A percentile compares a stretch with the other conserved stretches of the same genome.
Evolutionary conservation across 2,888 invertebrate species (phyloP).

Genomic region (Idaea aversata): DNA sequence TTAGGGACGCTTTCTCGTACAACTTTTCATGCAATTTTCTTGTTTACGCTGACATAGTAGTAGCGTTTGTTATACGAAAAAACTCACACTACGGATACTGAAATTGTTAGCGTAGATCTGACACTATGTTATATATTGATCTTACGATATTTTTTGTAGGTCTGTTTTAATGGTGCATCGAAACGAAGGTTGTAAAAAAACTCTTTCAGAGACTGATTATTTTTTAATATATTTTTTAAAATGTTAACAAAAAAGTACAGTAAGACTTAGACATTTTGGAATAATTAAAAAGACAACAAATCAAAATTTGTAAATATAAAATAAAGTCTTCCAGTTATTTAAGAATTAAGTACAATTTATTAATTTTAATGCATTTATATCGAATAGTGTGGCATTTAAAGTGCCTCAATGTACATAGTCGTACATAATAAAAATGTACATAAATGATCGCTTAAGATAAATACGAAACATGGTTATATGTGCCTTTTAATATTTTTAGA

Average conservation of each 20-base stretch:
- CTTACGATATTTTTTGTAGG: conserved; percentile 22
- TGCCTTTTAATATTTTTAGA: conserved; percentile 42
- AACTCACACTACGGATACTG: too few species aligned
- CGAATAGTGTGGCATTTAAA: conserved; percentile 27
- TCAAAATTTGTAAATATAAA: conserved; percentile 54
- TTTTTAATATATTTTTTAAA: conserved; percentile 56
- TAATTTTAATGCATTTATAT: conserved; percentile 41
- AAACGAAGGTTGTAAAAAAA: conserved; percentile 57
- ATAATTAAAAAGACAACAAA: conserved; percentile 53
- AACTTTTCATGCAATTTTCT: too few species aligned
- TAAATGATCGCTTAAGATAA: conserved; percentile 18
- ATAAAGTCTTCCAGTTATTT: conserved; percentile 60
- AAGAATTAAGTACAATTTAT: conserved; percentile 48
- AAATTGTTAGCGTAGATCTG: not conserved
- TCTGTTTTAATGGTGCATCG: conserved; percentile 49
- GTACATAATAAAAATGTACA: conserved; percentile 29
- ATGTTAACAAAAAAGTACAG: conserved; percentile 46
- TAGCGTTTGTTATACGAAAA: too few species aligned
- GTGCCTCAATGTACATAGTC: conserved; percentile 38
- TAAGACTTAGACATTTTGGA: conserved; percentile 25
- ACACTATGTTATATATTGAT: not conserved
- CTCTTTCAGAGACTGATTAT: conserved; percentile 75
- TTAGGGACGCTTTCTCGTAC: too few species aligned
- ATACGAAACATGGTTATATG: conserved; percentile 29
- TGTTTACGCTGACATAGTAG: too few species aligned